A percentile compares a stretch with the other conserved stretches of the same genome.
phyloP scores from a whole-genome alignment of 2,888 invertebrate species.

The Trachelus iudaicus region DNA sequence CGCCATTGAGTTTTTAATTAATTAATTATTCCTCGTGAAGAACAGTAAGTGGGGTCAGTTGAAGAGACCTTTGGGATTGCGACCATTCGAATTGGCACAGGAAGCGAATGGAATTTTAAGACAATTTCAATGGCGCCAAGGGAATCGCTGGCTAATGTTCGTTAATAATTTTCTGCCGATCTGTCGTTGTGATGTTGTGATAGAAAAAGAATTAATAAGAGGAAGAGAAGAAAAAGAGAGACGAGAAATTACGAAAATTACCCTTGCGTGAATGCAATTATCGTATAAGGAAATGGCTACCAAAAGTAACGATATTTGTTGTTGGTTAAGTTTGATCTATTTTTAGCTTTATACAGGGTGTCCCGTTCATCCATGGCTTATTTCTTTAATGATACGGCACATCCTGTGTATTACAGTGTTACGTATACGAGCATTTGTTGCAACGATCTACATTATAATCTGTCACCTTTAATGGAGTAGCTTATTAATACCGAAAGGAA shows the following conservation, averaged over 20 bases:
- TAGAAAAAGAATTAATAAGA: not conserved
- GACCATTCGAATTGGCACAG: not conserved
- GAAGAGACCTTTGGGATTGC: not conserved
- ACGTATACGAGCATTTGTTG: not conserved
- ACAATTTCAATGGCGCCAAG: not conserved
- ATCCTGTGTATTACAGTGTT: not conserved
- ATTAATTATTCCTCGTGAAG: not conserved
- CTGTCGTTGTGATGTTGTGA: not conserved
- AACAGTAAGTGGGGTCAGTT: not conserved
- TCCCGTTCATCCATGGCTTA: not conserved
- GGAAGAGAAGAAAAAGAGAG: not conserved
- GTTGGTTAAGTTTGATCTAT: conserved; percentile 46
- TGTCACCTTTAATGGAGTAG: conserved; percentile 18
- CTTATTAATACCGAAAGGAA: not conserved
- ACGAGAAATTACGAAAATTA: not conserved
- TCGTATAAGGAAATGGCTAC: conserved; percentile 29
- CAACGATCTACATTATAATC: not conserved
- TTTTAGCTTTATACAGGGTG: conserved; percentile 29
- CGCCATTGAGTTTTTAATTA: not conserved
- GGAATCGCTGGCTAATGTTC: conserved; percentile 24
- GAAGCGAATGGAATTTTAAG: not conserved
- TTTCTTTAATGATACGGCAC: not conserved
- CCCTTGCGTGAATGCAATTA: not conserved
- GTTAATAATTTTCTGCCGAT: conserved; percentile 20
- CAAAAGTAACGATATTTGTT: conserved; percentile 43